Evolutionary conservation across 2,113 vertebrate genomes (phyloP).

Genomic region (Pangasianodon gigas): DNA sequence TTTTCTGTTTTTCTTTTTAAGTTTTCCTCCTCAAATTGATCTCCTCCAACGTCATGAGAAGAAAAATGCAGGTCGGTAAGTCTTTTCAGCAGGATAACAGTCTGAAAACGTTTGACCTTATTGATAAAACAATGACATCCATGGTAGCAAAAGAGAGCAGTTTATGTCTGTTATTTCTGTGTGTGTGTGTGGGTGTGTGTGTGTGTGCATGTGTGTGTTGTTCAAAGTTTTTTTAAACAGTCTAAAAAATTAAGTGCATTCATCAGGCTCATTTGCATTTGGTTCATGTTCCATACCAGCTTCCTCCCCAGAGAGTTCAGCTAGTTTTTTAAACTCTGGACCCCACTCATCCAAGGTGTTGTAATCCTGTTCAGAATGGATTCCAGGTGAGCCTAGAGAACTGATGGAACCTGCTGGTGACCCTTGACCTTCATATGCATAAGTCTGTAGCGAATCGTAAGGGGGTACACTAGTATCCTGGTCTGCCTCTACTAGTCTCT

Average conservation of each 20-base stretch:
- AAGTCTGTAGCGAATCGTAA: slow-evolving; percentile 87
- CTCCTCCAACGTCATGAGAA: slow-evolving; percentile 71
- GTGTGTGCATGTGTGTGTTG: slow-evolving; percentile 28
- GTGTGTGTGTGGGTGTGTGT: not conserved
- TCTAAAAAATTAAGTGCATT: slow-evolving; percentile 56
- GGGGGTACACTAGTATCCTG: slow-evolving; percentile 81
- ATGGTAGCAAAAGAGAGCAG: slow-evolving; percentile 46
- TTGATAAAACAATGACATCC: slow-evolving; percentile 66
- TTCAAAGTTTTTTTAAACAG: slow-evolving; percentile 45
- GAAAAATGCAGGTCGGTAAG: slow-evolving; percentile 67
- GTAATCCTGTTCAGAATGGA: slow-evolving; percentile 84
- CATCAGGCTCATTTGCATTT: slow-evolving; percentile 58
- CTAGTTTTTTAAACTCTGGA: slow-evolving; percentile 91
- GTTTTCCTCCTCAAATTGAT: slow-evolving; percentile 73
- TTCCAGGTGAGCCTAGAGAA: slow-evolving; percentile 80
- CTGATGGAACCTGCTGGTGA: slow-evolving; percentile 84
- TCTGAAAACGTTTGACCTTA: slow-evolving; percentile 70
- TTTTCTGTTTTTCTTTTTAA: slow-evolving; percentile 67
- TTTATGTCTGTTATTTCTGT: slow-evolving; percentile 40
- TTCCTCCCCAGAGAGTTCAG: slow-evolving; percentile 89
- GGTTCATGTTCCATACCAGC: slow-evolving; percentile 76
- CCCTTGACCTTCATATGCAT: slow-evolving; percentile 83
- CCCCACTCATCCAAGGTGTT: slow-evolving; percentile 85
- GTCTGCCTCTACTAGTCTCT: slow-evolving; percentile 82
- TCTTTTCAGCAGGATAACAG: slow-evolving; percentile 75